These are phyloP conservation scores for Corbicula japonica DNA, from an alignment of 2,888 invertebrate species.

Conservation along the genomic window DNA sequence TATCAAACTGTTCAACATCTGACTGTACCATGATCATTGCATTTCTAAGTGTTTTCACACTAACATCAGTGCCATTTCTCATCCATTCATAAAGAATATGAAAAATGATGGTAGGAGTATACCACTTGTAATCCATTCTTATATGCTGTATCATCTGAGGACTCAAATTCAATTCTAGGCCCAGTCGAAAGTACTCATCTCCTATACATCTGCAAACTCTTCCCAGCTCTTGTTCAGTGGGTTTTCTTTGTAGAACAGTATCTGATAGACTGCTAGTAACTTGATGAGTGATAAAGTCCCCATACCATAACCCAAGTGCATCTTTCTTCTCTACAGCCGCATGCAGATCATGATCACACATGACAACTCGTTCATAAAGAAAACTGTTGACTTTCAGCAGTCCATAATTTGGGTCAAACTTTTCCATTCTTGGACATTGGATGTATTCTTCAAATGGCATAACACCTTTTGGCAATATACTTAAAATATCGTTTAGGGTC, in stretches of 20 bases:
- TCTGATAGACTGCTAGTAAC: background rate
- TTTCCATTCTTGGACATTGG: conserved; percentile 27
- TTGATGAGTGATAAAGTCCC: background rate
- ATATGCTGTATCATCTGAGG: conserved; percentile 14
- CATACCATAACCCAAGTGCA: conserved; percentile 41
- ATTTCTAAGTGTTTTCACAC: conserved; percentile 14
- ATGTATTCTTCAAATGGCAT: conserved; percentile 51
- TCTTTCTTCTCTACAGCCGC: conserved; percentile 13
- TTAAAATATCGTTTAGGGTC: conserved; percentile 17
- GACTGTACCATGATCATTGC: conserved; percentile 12
- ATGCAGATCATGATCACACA: conserved; percentile 29
- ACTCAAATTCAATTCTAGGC: conserved; percentile 13
- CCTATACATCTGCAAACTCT: conserved; percentile 34
- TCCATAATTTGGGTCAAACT: conserved; percentile 8
- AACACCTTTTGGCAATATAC: conserved; percentile 15
- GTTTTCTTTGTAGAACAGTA: conserved; percentile 11
- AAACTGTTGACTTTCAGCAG: conserved; percentile 39
- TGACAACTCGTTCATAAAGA: background rate
- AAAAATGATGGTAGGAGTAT: conserved; percentile 13
- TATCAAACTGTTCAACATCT: conserved; percentile 15
- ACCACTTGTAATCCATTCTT: conserved; percentile 9
- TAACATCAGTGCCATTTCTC: background rate
- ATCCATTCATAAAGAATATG: conserved; percentile 27
- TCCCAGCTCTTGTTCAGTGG: conserved; percentile 40
- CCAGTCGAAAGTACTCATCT: conserved; percentile 37